phyloP scores from a whole-genome alignment of 1,140 invertebrate genomes.

The Hestina assimilis region DNA sequence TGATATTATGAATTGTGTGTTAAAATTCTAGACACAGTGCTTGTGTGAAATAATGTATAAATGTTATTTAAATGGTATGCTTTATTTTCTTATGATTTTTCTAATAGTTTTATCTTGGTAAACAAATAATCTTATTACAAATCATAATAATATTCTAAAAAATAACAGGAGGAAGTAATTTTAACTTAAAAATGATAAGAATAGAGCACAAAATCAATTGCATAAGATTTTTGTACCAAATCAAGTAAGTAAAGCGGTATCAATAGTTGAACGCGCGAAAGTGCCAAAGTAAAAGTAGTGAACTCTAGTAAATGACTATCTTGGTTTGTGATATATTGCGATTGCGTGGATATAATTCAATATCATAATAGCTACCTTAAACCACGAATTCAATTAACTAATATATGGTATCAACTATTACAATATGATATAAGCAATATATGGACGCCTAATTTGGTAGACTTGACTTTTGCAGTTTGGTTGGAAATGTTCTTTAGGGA shows the following conservation, averaged over 20 bases:
- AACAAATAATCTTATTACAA: background rate
- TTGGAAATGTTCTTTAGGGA: too few relatives aligned
- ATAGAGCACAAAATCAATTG: background rate
- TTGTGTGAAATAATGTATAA: background rate
- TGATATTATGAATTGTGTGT: background rate
- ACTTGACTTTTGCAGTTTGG: too few relatives aligned
- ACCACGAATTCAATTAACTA: too few relatives aligned
- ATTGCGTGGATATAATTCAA: slow-evolving; percentile 4
- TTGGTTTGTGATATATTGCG: slow-evolving; percentile 5
- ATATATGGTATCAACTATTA: too few relatives aligned
- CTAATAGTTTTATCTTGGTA: background rate
- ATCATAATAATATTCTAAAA: background rate
- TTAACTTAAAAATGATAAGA: background rate
- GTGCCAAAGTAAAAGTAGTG: slow-evolving; percentile 35
- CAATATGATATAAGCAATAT: too few relatives aligned
- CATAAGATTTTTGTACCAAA: background rate
- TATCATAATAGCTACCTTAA: too few relatives aligned
- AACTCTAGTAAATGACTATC: slow-evolving; percentile 14
- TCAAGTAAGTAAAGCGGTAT: background rate
- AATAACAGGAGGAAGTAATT: background rate
- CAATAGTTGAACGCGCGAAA: slow-evolving; percentile 22
- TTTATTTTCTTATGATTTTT: background rate
- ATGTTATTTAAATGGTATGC: background rate
- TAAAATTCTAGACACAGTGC: too few relatives aligned
- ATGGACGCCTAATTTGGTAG: too few relatives aligned